These are phyloP conservation scores for Parapsyche elsis DNA, from an alignment of 1,140 invertebrate species.

Conservation along the genomic window DNA sequence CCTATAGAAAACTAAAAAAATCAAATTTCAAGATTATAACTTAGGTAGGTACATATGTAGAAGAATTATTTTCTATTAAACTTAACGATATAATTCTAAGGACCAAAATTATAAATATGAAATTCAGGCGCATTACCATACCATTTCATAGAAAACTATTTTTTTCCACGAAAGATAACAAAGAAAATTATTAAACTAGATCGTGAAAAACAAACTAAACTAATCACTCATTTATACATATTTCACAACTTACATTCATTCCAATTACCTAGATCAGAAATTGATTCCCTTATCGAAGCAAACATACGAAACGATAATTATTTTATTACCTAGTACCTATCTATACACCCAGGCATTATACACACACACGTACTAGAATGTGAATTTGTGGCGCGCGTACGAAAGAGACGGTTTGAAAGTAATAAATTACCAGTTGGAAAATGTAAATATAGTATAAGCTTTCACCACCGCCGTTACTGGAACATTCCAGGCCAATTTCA, in stretches of 20 bases:
- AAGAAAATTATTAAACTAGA: no score
- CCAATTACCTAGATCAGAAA: not conserved
- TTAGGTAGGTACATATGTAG: no score
- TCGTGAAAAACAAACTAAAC: no score
- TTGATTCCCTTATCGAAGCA: not conserved
- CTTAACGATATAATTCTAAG: no score
- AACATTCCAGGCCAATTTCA: conserved; percentile 45
- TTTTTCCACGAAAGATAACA: no score
- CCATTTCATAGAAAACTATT: no score
- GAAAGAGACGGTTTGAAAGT: conserved; percentile 1
- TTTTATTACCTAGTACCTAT: not conserved
- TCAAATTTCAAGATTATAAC: no score
- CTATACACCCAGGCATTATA: not conserved
- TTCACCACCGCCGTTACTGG: conserved; percentile 23
- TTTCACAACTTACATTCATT: not conserved
- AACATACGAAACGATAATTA: not conserved
- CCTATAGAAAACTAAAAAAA: no score
- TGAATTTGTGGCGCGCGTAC: not conserved
- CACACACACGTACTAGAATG: not conserved
- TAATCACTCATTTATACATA: not conserved
- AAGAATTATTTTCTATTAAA: no score
- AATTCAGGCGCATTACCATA: no score
- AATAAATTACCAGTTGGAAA: conserved; percentile 46
- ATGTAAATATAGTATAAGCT: conserved; percentile 42
- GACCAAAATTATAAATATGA: no score